phyloP scores from a whole-genome alignment of 2,888 invertebrate species.

The Cybosia mesomella region DNA sequence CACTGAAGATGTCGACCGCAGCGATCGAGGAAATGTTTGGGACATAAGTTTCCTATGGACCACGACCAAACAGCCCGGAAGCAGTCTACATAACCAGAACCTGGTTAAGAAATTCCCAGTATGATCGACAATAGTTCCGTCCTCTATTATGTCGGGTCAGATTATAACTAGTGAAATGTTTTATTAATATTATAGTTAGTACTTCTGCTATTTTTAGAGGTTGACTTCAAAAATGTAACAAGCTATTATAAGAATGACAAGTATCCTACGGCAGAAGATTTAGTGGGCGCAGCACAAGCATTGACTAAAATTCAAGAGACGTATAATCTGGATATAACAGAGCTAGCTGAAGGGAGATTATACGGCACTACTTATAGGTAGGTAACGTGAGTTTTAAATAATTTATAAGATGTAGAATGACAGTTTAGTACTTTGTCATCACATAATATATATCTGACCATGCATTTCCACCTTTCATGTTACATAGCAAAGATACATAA shows the following conservation, averaged over 20 bases:
- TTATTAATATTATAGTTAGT: no score
- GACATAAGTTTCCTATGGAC: no score
- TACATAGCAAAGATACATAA: no score
- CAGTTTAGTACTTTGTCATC: not conserved
- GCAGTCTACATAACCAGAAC: no score
- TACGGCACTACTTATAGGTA: not conserved
- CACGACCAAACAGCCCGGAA: no score
- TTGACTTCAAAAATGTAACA: not conserved
- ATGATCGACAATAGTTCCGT: no score
- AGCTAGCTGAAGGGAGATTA: conserved; percentile 8
- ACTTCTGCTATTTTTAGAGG: not conserved
- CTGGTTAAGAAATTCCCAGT: not conserved
- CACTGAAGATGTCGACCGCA: no score
- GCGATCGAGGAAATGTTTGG: no score
- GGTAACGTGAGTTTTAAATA: not conserved
- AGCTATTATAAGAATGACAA: not conserved
- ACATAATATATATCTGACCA: no score
- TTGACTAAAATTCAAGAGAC: not conserved
- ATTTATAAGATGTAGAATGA: not conserved
- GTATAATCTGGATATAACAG: not conserved
- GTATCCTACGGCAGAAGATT: not conserved
- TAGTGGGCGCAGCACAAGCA: not conserved
- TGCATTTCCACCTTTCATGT: no score
- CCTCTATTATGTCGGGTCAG: no score
- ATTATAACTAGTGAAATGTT: no score